phyloP scores from a whole-genome alignment of 1,140 invertebrate genomes.

The Copidosoma floridanum region DNA sequence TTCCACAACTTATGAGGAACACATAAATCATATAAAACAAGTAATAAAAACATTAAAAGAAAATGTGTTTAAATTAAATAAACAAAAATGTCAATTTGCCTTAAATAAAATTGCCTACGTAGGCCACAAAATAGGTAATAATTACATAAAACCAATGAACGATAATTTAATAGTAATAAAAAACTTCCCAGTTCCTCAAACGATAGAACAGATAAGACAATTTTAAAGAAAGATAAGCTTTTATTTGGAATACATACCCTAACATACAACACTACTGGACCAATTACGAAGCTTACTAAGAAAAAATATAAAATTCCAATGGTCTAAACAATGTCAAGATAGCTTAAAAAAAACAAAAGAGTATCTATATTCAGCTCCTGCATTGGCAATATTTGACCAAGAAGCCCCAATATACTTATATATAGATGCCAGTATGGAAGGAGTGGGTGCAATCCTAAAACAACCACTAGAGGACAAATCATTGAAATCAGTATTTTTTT shows the following conservation, averaged over 20 bases:
- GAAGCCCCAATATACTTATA: slow-evolving; percentile 25
- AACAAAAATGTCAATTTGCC: neutral
- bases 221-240: slow-evolving; percentile 1
- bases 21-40: neutral
- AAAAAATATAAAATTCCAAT: slow-evolving; percentile 19
- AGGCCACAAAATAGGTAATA: neutral
- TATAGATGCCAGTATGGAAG: slow-evolving; percentile 27
- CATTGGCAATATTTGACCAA: slow-evolving; percentile 27
- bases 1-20: neutral
- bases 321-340: slow-evolving; percentile 18
- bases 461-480: too few relatives aligned
- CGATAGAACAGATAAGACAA: neutral
- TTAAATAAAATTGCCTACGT: neutral
- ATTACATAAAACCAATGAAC: slow-evolving; percentile 3
- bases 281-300: slow-evolving; percentile 14
- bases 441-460: slow-evolving; percentile 29
- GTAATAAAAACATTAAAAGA: neutral
- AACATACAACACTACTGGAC: slow-evolving; percentile 9
- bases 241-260: slow-evolving; percentile 14
- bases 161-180: slow-evolving; percentile 27
- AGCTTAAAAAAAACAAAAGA: slow-evolving; percentile 20
- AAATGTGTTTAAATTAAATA: neutral
- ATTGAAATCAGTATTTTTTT: slow-evolving; percentile 8
- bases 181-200: slow-evolving; percentile 6
- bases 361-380: slow-evolving; percentile 9